A percentile compares a stretch with the other conserved stretches of the same genome.
Evolutionary conservation across 2,888 invertebrate species (phyloP).

Genomic region (Amphipoea oculea): DNA sequence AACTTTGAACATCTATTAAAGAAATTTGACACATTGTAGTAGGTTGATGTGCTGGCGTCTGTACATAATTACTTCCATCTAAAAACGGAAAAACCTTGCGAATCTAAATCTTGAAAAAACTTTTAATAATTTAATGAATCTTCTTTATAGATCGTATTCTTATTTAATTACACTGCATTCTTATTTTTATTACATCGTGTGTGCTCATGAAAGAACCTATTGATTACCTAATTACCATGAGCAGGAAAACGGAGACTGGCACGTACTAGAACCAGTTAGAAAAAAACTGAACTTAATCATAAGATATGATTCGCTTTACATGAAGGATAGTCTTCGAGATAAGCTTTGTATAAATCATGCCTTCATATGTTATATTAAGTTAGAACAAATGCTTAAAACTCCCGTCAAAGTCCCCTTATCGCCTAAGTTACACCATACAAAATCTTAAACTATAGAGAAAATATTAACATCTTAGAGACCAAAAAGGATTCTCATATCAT

Average conservation of each 20-base stretch:
- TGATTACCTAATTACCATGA: constrained; percentile 19
- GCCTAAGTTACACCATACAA: not conserved
- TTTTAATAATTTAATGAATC: constrained; percentile 19
- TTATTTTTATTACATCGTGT: not conserved
- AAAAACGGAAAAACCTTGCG: constrained; percentile 26
- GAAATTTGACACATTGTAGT: too few species aligned
- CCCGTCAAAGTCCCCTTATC: not conserved
- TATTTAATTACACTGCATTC: constrained; percentile 11
- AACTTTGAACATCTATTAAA: too few species aligned
- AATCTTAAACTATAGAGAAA: not conserved
- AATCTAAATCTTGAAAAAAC: constrained; percentile 5
- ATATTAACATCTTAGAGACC: not conserved
- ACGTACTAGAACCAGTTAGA: constrained; percentile 26
- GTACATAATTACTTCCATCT: not conserved
- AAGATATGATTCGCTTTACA: not conserved
- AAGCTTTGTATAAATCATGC: not conserved
- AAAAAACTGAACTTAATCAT: constrained; percentile 1
- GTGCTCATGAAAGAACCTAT: constrained; percentile 16
- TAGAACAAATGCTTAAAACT: not conserved
- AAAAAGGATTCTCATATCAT: not conserved
- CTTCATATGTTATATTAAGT: not conserved
- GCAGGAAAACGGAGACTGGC: constrained; percentile 46
- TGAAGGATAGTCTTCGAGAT: not conserved
- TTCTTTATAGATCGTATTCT: constrained; percentile 19
- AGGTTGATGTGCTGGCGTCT: too few species aligned